Percentiles rank a stretch among this genome's conserved stretches.
Evolutionary conservation across 92 coral and sea anemone species (phyloP).

Genomic region (Hydrozoanthus gracilis): DNA sequence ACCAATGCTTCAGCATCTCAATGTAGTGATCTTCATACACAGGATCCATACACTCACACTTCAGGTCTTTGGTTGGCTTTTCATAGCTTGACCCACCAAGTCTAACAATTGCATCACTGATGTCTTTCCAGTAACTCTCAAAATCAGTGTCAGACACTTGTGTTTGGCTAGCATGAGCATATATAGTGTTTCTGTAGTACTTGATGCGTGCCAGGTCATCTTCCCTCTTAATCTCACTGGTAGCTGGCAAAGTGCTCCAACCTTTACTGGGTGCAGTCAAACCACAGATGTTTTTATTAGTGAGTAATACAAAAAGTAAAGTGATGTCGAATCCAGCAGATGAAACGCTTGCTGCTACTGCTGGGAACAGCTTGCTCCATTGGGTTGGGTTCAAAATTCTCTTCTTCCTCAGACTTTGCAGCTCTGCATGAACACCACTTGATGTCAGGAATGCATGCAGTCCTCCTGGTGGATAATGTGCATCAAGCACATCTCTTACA

Average conservation of each 20-base stretch:
- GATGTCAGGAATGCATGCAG: neutral
- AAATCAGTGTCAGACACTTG: slow-evolving; percentile 36
- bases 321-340: slow-evolving; percentile 51
- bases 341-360: neutral
- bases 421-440: neutral
- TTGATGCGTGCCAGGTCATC: slow-evolving; percentile 54
- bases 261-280: slow-evolving; percentile 40
- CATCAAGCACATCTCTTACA: neutral
- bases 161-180: slow-evolving; percentile 45
- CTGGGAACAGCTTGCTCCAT: slow-evolving; percentile 56
- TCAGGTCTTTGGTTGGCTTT: slow-evolving; percentile 7
- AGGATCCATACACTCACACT: slow-evolving; percentile 31
- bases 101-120: slow-evolving; percentile 46
- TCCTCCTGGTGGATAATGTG: neutral
- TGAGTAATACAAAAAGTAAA: slow-evolving; percentile 29
- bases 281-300: slow-evolving; percentile 32
- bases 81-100: slow-evolving; percentile 42
- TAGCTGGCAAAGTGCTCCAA: slow-evolving; percentile 41
- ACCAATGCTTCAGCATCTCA: slow-evolving; percentile 32
- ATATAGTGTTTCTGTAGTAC: slow-evolving; percentile 38
- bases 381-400: slow-evolving; percentile 43
- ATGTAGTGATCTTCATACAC: slow-evolving; percentile 17
- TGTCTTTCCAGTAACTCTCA: slow-evolving; percentile 47
- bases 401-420: neutral
- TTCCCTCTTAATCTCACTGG: slow-evolving; percentile 39